Evolutionary conservation across 2,113 vertebrate species (phyloP).

Genomic region (Anseranas semipalmata): DNA sequence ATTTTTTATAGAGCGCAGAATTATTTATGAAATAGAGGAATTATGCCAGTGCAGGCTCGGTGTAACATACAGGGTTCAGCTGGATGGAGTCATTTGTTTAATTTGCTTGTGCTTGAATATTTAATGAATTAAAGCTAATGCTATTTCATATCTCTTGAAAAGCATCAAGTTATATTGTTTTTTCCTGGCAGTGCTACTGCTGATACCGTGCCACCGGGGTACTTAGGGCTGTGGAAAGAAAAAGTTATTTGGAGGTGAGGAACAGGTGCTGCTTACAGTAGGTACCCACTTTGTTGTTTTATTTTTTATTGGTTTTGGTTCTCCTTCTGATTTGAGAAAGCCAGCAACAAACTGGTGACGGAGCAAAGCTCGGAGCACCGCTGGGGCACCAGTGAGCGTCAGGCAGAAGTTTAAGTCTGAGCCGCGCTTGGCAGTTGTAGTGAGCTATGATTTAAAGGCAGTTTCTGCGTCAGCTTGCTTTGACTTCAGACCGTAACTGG

Average conservation of each 20-base stretch:
- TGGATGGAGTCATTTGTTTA: not conserved
- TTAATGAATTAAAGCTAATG: not conserved
- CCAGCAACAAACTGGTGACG: too few relatives aligned
- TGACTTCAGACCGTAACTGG: not conserved
- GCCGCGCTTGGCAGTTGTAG: not conserved
- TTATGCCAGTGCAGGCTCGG: not conserved
- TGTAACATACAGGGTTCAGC: not conserved
- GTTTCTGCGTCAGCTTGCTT: not conserved
- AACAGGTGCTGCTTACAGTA: too few relatives aligned
- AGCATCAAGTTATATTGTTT: rapidly evolving
- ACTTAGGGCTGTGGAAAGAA: not conserved
- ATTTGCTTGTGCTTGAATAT: not conserved
- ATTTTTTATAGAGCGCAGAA: not conserved
- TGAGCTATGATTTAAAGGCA: not conserved
- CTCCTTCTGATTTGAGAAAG: not conserved
- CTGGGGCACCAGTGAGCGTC: not conserved
- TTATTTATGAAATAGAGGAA: not conserved
- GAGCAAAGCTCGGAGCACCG: not conserved
- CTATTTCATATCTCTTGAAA: rapidly evolving
- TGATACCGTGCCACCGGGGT: rapidly evolving
- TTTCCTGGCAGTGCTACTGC: not conserved
- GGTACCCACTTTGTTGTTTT: not conserved
- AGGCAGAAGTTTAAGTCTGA: not conserved
- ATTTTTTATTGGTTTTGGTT: not conserved
- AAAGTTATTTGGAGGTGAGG: not conserved